phyloP scores from a whole-genome alignment of 2,888 invertebrate species.

The Unio pictorum region DNA sequence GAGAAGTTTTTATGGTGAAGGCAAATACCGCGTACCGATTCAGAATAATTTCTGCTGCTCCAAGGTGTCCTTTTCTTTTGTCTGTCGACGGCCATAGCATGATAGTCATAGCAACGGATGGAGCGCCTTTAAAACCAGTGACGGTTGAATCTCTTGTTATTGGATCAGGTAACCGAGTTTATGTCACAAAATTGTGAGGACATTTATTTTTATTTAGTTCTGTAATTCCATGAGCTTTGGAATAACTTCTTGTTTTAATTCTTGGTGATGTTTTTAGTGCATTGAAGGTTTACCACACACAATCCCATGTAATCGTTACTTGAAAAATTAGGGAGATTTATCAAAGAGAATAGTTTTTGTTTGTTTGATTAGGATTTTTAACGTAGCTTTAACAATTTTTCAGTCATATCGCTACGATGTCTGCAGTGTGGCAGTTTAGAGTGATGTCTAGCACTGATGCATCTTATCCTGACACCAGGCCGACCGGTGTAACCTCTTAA shows the following conservation, averaged over 20 bases:
- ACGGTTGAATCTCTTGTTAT: constrained; percentile 37
- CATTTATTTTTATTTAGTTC: background rate
- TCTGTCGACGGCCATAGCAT: constrained; percentile 45
- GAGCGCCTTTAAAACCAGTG: constrained; percentile 33
- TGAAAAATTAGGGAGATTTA: no score
- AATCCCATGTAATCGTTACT: no score
- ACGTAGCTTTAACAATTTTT: no score
- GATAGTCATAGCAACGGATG: constrained; percentile 47
- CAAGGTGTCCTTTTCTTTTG: constrained; percentile 39
- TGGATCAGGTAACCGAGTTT: constrained; percentile 22
- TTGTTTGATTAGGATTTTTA: no score
- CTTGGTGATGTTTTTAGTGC: no score
- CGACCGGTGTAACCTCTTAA: no score
- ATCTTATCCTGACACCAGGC: no score
- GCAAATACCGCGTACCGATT: constrained; percentile 41
- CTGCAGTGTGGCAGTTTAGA: no score
- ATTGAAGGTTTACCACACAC: no score
- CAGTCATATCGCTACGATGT: no score
- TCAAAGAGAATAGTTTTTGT: no score
- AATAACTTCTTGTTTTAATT: background rate
- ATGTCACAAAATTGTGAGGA: background rate
- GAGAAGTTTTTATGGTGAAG: constrained; percentile 41
- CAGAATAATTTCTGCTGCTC: constrained; percentile 44
- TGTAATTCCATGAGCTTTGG: background rate
- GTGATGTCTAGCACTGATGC: no score